Evolutionary conservation across 2,797 vertebrate species (phyloP).

Genomic region (Macropus fuliginosus): DNA sequence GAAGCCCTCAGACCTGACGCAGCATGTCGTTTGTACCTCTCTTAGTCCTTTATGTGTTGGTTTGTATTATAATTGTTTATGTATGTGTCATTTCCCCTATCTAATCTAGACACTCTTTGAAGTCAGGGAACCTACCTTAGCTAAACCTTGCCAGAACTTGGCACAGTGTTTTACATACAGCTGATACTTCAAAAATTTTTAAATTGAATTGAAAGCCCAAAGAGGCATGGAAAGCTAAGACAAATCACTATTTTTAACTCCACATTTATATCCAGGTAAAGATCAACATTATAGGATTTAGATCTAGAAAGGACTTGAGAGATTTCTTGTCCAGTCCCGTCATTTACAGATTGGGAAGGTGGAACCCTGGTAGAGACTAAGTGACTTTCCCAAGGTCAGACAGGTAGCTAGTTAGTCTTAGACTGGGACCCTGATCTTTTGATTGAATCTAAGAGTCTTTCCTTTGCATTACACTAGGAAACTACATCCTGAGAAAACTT

Average conservation of each 20-base stretch:
- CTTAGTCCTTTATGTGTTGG: not conserved
- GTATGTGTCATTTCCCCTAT: not conserved
- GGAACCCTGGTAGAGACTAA: constrained; percentile 14
- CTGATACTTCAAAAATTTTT: not conserved
- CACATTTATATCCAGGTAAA: not conserved
- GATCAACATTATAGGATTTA: not conserved
- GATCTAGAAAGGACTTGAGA: not conserved
- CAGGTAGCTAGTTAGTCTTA: not conserved
- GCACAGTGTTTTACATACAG: not conserved
- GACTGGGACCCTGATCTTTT: not conserved
- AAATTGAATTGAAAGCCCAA: not conserved
- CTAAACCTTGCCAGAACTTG: not conserved
- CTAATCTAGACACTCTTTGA: not conserved
- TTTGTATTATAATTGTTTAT: not conserved
- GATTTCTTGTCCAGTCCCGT: constrained; percentile 2
- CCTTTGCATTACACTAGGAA: not conserved
- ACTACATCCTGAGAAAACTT: not conserved
- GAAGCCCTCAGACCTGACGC: not conserved
- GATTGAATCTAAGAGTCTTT: not conserved
- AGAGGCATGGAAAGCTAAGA: not conserved
- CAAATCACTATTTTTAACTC: not conserved
- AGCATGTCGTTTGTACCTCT: not conserved
- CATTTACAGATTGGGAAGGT: constrained; percentile 11
- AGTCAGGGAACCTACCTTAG: not conserved
- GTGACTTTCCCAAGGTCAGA: not conserved